Evolutionary conservation across 2,888 invertebrate species (phyloP).

Genomic region (Bhutanitis thaidina): DNA sequence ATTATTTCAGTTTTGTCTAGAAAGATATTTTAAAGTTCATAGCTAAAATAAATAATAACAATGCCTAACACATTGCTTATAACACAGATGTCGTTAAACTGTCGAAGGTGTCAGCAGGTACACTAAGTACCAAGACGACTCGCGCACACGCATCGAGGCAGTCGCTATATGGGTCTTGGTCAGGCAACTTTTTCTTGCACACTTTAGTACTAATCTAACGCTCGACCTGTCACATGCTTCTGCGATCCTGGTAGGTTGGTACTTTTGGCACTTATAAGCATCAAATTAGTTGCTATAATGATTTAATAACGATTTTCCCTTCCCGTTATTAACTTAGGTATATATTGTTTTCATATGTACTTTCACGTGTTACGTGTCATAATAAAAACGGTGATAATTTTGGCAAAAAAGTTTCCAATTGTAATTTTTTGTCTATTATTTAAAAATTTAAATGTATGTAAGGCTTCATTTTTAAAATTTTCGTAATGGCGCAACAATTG

Average conservation of each 20-base stretch:
- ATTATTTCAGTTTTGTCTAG: not conserved
- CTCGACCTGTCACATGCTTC: conserved; percentile 55
- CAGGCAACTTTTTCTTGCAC: conserved; percentile 76
- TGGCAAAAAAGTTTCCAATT: too few species aligned
- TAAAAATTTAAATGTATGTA: too few species aligned
- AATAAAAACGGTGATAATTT: too few species aligned
- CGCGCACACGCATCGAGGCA: conserved; percentile 44
- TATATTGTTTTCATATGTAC: too few species aligned
- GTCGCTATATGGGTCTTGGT: conserved; percentile 76
- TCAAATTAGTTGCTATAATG: conserved; percentile 1
- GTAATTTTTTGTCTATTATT: too few species aligned
- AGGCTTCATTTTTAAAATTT: too few species aligned
- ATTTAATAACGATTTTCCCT: too few species aligned
- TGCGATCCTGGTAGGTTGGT: conserved; percentile 48
- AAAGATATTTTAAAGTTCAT: conserved; percentile 7
- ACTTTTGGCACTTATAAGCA: conserved; percentile 8
- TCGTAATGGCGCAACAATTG: too few species aligned
- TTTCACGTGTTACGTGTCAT: too few species aligned
- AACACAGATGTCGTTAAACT: conserved; percentile 38
- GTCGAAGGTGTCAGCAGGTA: conserved; percentile 27
- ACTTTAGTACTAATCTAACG: conserved; percentile 58
- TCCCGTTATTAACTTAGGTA: too few species aligned
- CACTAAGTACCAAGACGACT: conserved; percentile 60
- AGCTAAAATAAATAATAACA: conserved; percentile 7
- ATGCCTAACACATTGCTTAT: conserved; percentile 19